Base-by-base conservation (phyloP, 2,888 invertebrate species). In the Noctuana brunneofusca region DNA sequence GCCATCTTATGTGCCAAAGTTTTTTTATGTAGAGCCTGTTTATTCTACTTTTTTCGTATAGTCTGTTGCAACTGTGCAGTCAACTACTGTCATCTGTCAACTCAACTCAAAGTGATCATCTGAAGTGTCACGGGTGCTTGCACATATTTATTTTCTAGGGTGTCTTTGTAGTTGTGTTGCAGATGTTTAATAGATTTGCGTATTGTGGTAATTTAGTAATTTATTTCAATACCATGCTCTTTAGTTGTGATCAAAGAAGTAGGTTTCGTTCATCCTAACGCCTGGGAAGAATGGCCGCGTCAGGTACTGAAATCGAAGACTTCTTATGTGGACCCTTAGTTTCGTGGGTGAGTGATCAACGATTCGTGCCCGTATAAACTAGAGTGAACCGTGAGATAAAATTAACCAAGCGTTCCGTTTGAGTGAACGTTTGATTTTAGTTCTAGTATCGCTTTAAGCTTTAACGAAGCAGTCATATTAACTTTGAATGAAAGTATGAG, bases 311-410 rank as follows among this genome's bases (percentile, higher is more conserved):
- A 90, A 94, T 96, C 75, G 96, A 97, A 81, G 96, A 96, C 81
- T 95, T 97, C 87, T 93, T 97, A 83, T 93, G 94, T 81, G 96
- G 96, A 78, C 96, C 96, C 78, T 92, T 97, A 72, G 95, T 97
- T 76, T 95, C 95, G 84, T 97, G 97, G 97, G 97, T 97, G 93
- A 94, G 94, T 93, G 86, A 84, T 84, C 85, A 88, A 76, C 78
- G 74, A 84, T 84, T 80, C 75, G 76, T 82, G 77, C 78, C 79
- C 76, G 70, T 81, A 81, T 81, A 84, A 78, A 77, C 80, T 78
- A 76, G 75, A 81, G 74, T 76, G 70, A 79, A 79, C 78, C 83
- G 82, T 84, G 82, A 81, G 81, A 83, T 80, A 76, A 80, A 81
- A 76, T 79, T 76, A 75, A 66, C 69, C 63, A 72, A 67, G 70